Base-by-base conservation (phyloP, 92 coral and sea anemone species). In the Blastomussa wellsi region DNA sequence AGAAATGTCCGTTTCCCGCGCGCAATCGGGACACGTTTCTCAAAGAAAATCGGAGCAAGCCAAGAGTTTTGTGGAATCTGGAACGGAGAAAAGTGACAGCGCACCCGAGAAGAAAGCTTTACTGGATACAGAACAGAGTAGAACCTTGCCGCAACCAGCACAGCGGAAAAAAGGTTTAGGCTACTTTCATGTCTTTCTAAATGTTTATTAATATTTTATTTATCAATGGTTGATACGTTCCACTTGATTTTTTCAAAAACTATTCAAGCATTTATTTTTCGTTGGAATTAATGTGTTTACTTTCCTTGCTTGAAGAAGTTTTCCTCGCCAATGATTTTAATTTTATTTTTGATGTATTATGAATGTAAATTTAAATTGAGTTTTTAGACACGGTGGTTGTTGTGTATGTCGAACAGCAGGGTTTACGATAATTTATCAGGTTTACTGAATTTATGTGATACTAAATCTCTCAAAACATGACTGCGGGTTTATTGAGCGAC, bases 61-160 rank as follows among this genome's bases (percentile, higher is more conserved):
- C 5, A 53, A 49, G 38, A 53, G 86, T 17, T 62, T 52, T 22
- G 52, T 52, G 35, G 64, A 71, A 38, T 33, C 77, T 10, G 67
- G 67, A 49, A 70, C 41, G 35, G 85, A 81, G 4, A 60, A 81
- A 51, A 38, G 32, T 1, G 78, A 81, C 59, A 70, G 33, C 48
- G 48, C 69, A 13, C 85, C 85, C 13, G 78, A 81, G 60, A 51
- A 82, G 53, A 53, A 82, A 47, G 77, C 86, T 55, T 51, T 82
- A 13, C 65, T 82, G 78, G 32, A 24, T 12, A 29, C 86, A 0
- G 78, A n/a, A 55, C 75, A 82, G 42, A 26, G 70, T 12, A 82
- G 36, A 71, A 32, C 37, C 22, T 71, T 70, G 13, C 37, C 86
- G 11, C 78, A 51, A 53, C 51, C 37, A 20, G 82, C 28, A 3